A percentile compares a stretch with the other conserved stretches of the same genome.
Evolutionary conservation across 1,140 invertebrate genomes (phyloP).

Genomic region (Temnothorax curvispinosus): DNA sequence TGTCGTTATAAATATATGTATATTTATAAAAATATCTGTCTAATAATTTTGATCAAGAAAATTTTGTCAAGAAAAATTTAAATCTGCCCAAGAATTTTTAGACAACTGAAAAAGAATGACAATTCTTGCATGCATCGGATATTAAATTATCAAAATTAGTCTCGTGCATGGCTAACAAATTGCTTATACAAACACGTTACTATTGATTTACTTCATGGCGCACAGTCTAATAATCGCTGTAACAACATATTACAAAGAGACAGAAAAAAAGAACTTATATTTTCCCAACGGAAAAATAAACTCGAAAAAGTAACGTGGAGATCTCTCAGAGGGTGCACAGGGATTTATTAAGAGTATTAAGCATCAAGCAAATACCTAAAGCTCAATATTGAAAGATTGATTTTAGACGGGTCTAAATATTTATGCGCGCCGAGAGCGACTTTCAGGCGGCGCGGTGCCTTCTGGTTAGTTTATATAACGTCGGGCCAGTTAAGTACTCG

Average conservation of each 20-base stretch:
- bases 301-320: background rate
- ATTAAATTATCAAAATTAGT: background rate
- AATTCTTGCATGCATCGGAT: background rate
- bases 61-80: background rate
- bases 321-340: background rate
- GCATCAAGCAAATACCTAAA: constrained; percentile 64
- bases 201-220: background rate
- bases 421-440: constrained; percentile 65
- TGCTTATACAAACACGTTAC: background rate
- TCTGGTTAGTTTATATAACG: constrained; percentile 71
- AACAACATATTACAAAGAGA: background rate
- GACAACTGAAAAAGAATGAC: background rate
- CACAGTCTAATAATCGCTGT: background rate
- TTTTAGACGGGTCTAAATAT: constrained; percentile 71
- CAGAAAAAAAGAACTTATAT: constrained; percentile 22
- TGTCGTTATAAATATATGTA: background rate
- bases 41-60: background rate
- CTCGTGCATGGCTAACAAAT: background rate
- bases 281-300: constrained; percentile 24
- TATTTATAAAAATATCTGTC: constrained; percentile 11
- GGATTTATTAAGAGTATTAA: constrained; percentile 50
- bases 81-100: background rate
- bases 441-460: constrained; percentile 59
- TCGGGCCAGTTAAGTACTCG: constrained; percentile 71
- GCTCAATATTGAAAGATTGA: constrained; percentile 71